phyloP scores from a whole-genome alignment of 2,797 vertebrate genomes.

The Lacerta bilineata region DNA sequence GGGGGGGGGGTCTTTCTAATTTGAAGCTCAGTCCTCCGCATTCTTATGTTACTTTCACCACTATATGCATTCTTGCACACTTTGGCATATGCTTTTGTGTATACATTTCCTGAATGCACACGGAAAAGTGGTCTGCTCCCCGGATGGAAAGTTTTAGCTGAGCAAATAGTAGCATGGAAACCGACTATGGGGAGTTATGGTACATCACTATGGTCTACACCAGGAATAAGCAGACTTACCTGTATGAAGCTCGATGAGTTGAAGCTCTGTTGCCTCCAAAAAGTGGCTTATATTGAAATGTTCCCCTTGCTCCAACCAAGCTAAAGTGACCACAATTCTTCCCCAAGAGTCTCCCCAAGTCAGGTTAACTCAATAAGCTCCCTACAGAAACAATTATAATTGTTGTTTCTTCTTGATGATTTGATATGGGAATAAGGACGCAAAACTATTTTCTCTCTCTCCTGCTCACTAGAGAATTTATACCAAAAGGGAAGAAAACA shows the following conservation, averaged over 20 bases:
- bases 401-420: neutral
- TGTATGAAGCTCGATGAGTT: neutral
- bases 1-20: too few species aligned
- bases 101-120: too few species aligned
- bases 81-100: too few species aligned
- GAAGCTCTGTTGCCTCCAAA: too few species aligned
- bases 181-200: too few species aligned
- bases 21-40: too few species aligned
- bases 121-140: neutral
- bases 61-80: too few species aligned
- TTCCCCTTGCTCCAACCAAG: neutral
- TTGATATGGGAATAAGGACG: constrained; percentile 4
- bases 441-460: neutral
- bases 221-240: constrained; percentile 20
- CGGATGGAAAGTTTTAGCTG: neutral
- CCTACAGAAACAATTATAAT: neutral
- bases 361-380: neutral
- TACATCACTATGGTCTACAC: neutral
- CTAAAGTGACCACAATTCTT: neutral
- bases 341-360: neutral
- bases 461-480: constrained; percentile 3
- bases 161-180: neutral
- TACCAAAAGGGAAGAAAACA: neutral
- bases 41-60: too few species aligned
- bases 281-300: neutral